Conservation (phyloP, 1,140 invertebrate species). For the Trichonephila clavipes region DNA sequence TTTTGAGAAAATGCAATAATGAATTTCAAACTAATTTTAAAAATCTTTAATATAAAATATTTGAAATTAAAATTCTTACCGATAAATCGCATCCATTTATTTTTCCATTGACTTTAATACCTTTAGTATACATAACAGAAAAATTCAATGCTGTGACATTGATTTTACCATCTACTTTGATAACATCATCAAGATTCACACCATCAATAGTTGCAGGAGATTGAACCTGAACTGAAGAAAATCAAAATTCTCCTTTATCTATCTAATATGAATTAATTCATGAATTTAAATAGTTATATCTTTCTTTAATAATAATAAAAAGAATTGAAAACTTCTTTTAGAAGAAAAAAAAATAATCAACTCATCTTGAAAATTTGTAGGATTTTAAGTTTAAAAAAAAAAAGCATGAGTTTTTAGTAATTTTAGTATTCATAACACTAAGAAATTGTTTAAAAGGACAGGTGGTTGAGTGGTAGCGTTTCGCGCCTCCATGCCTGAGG, state of each 20-base stretch:
- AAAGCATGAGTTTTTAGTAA: no score
- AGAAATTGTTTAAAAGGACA: neutral
- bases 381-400: no score
- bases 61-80: neutral
- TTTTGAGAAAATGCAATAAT: neutral
- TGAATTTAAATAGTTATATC: no score
- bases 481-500: no score
- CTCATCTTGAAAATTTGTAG: no score
- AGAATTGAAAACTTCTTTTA: no score
- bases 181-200: neutral
- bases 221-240: neutral
- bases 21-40: neutral
- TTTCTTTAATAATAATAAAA: no score
- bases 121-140: neutral
- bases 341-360: no score
- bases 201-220: slow-evolving; percentile 27
- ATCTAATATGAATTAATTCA: no score
- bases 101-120: neutral
- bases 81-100: slow-evolving; percentile 23
- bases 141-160: neutral
- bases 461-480: no score
- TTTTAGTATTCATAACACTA: no score
- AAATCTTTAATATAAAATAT: neutral
- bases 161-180: neutral
- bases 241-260: neutral